Percentiles rank a stretch among this genome's conserved stretches.
Evolutionary conservation across 2,797 vertebrate genomes (phyloP).

Genomic region (Enteromius trimaculatus): DNA sequence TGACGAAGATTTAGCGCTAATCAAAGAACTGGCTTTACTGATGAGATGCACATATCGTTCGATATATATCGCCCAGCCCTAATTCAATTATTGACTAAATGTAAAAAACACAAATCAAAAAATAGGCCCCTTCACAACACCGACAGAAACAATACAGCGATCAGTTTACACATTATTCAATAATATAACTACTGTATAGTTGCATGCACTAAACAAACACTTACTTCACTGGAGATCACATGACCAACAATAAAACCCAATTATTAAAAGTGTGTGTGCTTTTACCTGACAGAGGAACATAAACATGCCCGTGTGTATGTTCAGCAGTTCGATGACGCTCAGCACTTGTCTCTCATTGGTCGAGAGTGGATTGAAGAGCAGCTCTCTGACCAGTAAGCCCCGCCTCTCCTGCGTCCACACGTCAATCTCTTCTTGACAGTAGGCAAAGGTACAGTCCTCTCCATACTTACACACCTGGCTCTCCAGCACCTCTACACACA

Average conservation of each 20-base stretch:
- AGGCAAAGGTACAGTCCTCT: slow-evolving; percentile 95
- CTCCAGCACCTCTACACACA: slow-evolving; percentile 84
- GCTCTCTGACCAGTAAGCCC: slow-evolving; percentile 85
- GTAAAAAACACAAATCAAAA: too few species aligned
- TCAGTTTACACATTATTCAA: too few species aligned
- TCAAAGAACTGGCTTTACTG: too few species aligned
- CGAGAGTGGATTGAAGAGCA: slow-evolving; percentile 80
- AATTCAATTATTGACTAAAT: neutral
- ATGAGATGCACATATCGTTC: too few species aligned
- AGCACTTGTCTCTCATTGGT: slow-evolving; percentile 60
- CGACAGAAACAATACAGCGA: too few species aligned
- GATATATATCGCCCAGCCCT: too few species aligned
- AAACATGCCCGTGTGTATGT: slow-evolving; percentile 73
- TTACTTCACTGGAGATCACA: neutral
- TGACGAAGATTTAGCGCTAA: too few species aligned
- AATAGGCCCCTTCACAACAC: too few species aligned
- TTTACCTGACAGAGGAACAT: slow-evolving; percentile 77
- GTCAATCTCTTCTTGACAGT: slow-evolving; percentile 96
- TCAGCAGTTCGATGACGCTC: slow-evolving; percentile 65
- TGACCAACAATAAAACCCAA: neutral
- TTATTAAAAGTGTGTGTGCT: too few species aligned
- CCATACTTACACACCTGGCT: slow-evolving; percentile 89
- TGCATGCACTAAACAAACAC: too few species aligned
- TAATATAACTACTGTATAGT: too few species aligned
- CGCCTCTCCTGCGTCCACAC: slow-evolving; percentile 95